Conservation (phyloP, 2,888 invertebrate genomes). For the Netelia virgata region DNA sequence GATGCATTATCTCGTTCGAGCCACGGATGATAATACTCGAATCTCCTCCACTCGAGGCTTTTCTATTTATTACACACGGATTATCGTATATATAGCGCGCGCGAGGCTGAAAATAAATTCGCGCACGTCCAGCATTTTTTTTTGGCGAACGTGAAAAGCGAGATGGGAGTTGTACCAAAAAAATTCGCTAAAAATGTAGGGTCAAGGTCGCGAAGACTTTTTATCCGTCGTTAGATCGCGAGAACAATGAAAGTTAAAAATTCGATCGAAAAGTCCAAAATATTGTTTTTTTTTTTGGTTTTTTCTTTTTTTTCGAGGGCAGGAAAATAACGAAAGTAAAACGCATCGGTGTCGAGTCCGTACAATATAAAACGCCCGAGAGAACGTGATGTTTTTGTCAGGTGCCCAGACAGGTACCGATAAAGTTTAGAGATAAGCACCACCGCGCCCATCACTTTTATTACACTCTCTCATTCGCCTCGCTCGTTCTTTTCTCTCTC, state of each 20-base stretch:
- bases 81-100: slow-evolving; percentile 50
- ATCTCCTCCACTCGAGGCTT: slow-evolving; percentile 36
- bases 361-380: slow-evolving; percentile 59
- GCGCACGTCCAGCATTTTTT: slow-evolving; percentile 1
- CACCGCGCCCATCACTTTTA: slow-evolving; percentile 72
- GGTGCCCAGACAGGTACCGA: slow-evolving; percentile 79
- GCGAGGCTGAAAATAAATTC: slow-evolving; percentile 44
- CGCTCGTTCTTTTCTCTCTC: neutral
- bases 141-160: neutral
- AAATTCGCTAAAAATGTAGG: neutral
- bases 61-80: slow-evolving; percentile 52
- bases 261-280: slow-evolving; percentile 22
- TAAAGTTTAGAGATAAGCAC: slow-evolving; percentile 82
- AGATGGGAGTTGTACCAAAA: neutral
- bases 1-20: slow-evolving; percentile 53
- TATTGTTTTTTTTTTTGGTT: slow-evolving; percentile 11
- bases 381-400: slow-evolving; percentile 76
- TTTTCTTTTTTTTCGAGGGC: slow-evolving; percentile 15
- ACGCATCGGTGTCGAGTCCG: slow-evolving; percentile 59
- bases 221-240: slow-evolving; percentile 9
- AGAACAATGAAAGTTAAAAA: slow-evolving; percentile 58
- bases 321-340: slow-evolving; percentile 45
- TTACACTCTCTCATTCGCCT: slow-evolving; percentile 61
- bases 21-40: slow-evolving; percentile 36
- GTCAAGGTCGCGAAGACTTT: slow-evolving; percentile 22